Conservation (phyloP, 2,797 vertebrate species). For the Echeneis naucrates region DNA sequence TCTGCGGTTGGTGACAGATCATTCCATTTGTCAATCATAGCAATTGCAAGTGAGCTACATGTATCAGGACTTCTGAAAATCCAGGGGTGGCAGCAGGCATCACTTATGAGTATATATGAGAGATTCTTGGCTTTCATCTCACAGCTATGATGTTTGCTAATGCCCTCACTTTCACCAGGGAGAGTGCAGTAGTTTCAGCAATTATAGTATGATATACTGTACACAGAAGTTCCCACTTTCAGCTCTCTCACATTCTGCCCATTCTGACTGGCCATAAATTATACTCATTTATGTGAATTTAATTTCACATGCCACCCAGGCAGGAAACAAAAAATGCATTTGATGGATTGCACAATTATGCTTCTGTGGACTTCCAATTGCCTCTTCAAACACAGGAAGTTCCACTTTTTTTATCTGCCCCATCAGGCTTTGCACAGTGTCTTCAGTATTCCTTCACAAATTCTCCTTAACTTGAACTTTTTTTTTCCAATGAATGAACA, state of each 20-base stretch:
- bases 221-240: slow-evolving; percentile 29
- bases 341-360: slow-evolving; percentile 57
- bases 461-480: slow-evolving; percentile 29
- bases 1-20: slow-evolving; percentile 16
- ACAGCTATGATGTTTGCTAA: slow-evolving; percentile 18
- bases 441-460: slow-evolving; percentile 36
- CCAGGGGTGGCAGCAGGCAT: slow-evolving; percentile 1
- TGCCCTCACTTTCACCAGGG: not conserved
- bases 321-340: slow-evolving; percentile 54
- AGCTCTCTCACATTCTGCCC: slow-evolving; percentile 19
- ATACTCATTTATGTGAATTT: slow-evolving; percentile 61
- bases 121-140: slow-evolving; percentile 3
- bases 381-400: slow-evolving; percentile 27
- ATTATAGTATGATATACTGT: slow-evolving; percentile 43
- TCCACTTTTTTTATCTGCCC: slow-evolving; percentile 41
- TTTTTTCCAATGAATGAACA: slow-evolving; percentile 15
- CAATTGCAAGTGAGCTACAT: slow-evolving; percentile 14
- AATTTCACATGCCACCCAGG: slow-evolving; percentile 52
- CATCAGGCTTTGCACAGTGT: slow-evolving; percentile 22
- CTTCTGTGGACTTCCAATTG: slow-evolving; percentile 46
- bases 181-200: slow-evolving; percentile 27
- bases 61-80: slow-evolving; percentile 22
- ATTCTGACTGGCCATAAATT: slow-evolving; percentile 41
- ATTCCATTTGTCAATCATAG: slow-evolving; percentile 40
- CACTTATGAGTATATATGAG: not conserved